Base-by-base conservation (phyloP, 2,797 vertebrate species). In the Platyrinchus mystaceus region DNA sequence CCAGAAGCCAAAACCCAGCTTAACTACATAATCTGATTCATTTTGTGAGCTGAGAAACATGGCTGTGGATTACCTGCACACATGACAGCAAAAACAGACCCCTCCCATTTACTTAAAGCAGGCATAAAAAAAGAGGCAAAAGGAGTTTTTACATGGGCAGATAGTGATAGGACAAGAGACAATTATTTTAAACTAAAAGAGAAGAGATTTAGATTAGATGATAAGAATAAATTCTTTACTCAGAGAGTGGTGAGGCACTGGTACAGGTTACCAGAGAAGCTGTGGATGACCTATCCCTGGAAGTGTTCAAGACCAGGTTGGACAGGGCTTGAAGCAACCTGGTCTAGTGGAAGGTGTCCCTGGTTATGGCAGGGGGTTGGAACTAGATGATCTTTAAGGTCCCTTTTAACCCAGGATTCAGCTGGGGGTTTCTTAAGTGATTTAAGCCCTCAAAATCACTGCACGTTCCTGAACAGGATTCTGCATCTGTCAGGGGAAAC, bases 401-500 rank as follows among this genome's bases (percentile, higher is more conserved):
- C 46, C 14, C 20, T 67, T 21, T 47, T 19, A 78, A 36, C 24
- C 6, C 60, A 84, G 32, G 41, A 66, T 36, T 71, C 46, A 78
- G 39, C 49, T 68, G 34, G 6, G 15, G 22, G 2, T 8, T 76
- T 84, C 62, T 36, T n/a, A n/a, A n/a, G n/a, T n/a, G n/a, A 8
- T 69, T 86, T 66, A 73, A 88, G 7, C 26, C 47, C 50, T 73
- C 36, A 53, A 58, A 94, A 90, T 62, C 50, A 59, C 55, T 44
- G n/a, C 2, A 3, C 18, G 17, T 43, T 85, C 47, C 49, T 62
- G 27, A 83, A 59, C 5, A 71, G 39, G 36, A 95, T 78, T 86
- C 83, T 88, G 76, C 85, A 94, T 84, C 85, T 76, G 66, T 37
- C 74, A 92, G 53, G 79, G 73, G 69, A 93, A 96, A 88, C 59